Evolutionary conservation across 2,888 invertebrate genomes (phyloP).

Genomic region (Cremastobaeus sp.): DNA sequence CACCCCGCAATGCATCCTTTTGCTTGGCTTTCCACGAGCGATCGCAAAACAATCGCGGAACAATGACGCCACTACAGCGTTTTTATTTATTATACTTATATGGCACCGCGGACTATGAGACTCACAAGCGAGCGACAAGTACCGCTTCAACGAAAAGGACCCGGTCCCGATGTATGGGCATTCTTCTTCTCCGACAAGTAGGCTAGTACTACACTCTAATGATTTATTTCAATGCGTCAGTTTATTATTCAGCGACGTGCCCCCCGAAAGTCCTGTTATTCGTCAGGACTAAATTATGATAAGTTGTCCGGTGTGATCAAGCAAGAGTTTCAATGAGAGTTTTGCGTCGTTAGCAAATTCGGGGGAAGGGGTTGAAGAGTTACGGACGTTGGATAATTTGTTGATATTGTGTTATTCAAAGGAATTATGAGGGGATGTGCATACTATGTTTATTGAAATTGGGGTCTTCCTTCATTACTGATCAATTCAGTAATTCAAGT

Average conservation of each 20-base stretch:
- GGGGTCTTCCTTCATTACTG: no score
- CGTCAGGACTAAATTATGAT: constrained; percentile 27
- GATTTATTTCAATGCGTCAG: constrained; percentile 56
- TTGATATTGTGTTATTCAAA: no score
- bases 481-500: no score
- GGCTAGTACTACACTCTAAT: constrained; percentile 58
- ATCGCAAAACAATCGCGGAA: constrained; percentile 71
- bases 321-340: background rate
- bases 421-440: no score
- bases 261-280: constrained; percentile 38
- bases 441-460: no score
- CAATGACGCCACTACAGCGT: constrained; percentile 69
- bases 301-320: constrained; percentile 10
- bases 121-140: constrained; percentile 57
- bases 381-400: no score
- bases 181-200: constrained; percentile 54
- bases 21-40: constrained; percentile 66
- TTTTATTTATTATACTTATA: constrained; percentile 72
- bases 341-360: no score
- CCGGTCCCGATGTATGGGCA: constrained; percentile 52
- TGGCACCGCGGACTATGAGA: constrained; percentile 65
- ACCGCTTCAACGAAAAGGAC: constrained; percentile 54
- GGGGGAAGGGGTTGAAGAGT: no score
- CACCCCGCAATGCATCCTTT: constrained; percentile 66
- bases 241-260: constrained; percentile 44